Base-by-base conservation (phyloP, 2,113 vertebrate genomes). In the Ranitomeya variabilis region DNA sequence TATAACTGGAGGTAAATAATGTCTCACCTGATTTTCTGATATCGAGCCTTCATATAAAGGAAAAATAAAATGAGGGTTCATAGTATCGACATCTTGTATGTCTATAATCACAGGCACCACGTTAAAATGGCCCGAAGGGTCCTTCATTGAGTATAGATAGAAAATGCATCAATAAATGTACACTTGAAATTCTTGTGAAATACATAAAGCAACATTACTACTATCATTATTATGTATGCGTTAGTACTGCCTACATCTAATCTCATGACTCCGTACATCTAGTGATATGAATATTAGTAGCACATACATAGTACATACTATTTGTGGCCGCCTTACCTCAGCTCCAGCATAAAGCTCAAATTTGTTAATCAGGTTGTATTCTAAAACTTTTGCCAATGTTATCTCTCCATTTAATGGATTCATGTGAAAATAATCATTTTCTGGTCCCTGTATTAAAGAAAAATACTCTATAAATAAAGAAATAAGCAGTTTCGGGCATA, bases 41-140 rank as follows among this genome's bases (percentile, higher is more conserved):
- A 96, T 94, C 6, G 21, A 89, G 21, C 94, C 94, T 6, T 73
- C 79, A 83, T 96, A 97, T 14, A 92, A 0, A 0, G 21, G 92
- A 64, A 92, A 94, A 73, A 45, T 92, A 92, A 97, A 97, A 90
- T 92, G 95, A 0, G 96, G 96, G 88, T 95, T 94, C 89, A 95
- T 0, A 7, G 96, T 96, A 66, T 97, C 96, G 76, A 92, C 95
- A 87, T 97, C 96, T 31, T 83, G 0, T 0, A 97, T 89, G 0
- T 13, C 45, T 19, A 97, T 94, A 86, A 83, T 45, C 74, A 93
- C 60, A 0, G 89, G 87, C 6, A 80, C 83, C 4, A 37, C 92
- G 74, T 55, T 91, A 57, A 91, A 91, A 64, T 0, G 19, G 87
- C 92, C 93, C 12, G 12, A 15, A 60, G 26, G 6, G 5, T 85